Percentiles rank a stretch among this genome's conserved stretches.
These are phyloP conservation scores for Lasioglossum morio DNA, from an alignment of 2,888 invertebrate genomes.

Conservation along the genomic window DNA sequence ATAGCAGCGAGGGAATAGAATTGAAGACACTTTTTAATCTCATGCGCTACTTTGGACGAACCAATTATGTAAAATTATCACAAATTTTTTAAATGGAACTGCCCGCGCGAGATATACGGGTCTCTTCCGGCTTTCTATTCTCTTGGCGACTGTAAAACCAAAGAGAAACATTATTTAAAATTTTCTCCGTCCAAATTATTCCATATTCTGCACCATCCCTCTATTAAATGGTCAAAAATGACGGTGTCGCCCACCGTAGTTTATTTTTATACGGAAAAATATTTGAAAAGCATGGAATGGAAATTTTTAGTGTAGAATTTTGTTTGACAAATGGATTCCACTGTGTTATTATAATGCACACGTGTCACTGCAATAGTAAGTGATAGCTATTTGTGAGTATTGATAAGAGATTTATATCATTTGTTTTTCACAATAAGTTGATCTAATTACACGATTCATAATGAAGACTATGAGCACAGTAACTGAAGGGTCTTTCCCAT, in stretches of 20 bases:
- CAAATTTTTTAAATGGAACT: background rate
- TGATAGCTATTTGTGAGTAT: background rate
- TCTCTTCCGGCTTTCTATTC: background rate
- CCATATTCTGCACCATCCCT: background rate
- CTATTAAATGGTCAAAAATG: background rate
- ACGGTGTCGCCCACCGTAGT: background rate
- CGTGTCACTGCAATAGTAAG: background rate
- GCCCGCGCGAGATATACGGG: background rate
- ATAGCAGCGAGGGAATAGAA: background rate
- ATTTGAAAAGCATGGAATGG: background rate
- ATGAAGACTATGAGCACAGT: background rate
- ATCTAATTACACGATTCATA: background rate
- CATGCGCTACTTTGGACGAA: background rate
- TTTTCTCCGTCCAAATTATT: background rate
- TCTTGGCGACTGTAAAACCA: background rate
- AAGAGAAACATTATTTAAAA: background rate
- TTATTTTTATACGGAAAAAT: background rate
- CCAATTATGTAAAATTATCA: background rate
- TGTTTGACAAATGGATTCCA: background rate
- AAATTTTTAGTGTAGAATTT: background rate
- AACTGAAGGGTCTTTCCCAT: background rate
- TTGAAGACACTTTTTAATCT: background rate
- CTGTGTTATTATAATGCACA: background rate
- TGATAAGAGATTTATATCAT: background rate
- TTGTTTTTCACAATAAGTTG: background rate